A percentile compares a stretch with the other conserved stretches of the same genome.
These are phyloP conservation scores for Benitochromis conjunctus DNA, from an alignment of 2,113 vertebrate species.

Conservation along the genomic window DNA sequence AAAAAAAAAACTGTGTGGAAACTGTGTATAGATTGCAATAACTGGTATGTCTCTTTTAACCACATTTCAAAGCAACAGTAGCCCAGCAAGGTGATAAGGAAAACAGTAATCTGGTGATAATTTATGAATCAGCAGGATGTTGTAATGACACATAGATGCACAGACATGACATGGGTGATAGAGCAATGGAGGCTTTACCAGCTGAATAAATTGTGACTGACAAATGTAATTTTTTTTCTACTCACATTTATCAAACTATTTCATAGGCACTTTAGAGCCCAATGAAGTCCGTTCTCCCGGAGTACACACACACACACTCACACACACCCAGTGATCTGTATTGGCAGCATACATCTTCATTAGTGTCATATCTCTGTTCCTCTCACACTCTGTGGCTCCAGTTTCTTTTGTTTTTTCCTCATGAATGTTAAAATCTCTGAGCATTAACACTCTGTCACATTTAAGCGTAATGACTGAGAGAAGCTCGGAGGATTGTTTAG, in stretches of 20 bases:
- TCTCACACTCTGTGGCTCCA: slow-evolving; percentile 12
- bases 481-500: slow-evolving; percentile 32
- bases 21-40: background rate
- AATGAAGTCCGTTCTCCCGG: slow-evolving; percentile 24
- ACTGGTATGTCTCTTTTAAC: background rate
- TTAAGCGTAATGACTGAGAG: slow-evolving; percentile 38
- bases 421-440: slow-evolving; percentile 43
- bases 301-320: background rate
- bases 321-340: slow-evolving; percentile 14
- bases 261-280: slow-evolving; percentile 44
- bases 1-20: background rate
- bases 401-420: slow-evolving; percentile 40
- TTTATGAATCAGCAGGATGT: slow-evolving; percentile 30
- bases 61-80: background rate
- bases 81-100: background rate
- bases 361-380: slow-evolving; percentile 51
- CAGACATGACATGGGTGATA: slow-evolving; percentile 41
- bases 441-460: slow-evolving; percentile 53
- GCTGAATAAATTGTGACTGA: slow-evolving; percentile 53
- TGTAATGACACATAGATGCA: slow-evolving; percentile 19
- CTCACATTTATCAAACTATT: slow-evolving; percentile 48
- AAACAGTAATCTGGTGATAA: background rate
- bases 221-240: slow-evolving; percentile 44
- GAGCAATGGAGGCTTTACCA: slow-evolving; percentile 41
- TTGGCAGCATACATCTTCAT: slow-evolving; percentile 66